Percentiles rank a stretch among this genome's conserved stretches.
Evolutionary conservation across 1,140 invertebrate genomes (phyloP).

Genomic region (Potamilus streckersoni): DNA sequence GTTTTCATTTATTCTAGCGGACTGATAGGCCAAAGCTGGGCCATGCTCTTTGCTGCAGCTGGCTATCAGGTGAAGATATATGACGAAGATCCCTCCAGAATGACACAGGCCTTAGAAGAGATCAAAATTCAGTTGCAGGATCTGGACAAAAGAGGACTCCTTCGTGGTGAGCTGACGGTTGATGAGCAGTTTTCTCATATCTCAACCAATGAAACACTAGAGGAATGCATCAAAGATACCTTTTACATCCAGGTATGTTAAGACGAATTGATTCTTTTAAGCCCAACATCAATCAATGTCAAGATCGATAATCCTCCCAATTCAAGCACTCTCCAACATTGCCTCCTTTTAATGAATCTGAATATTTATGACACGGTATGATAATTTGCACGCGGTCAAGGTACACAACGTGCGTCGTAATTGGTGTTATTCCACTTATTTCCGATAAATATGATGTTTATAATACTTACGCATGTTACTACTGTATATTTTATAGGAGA

Average conservation of each 20-base stretch:
- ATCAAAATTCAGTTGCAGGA: constrained; percentile 80
- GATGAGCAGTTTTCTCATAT: constrained; percentile 83
- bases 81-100: constrained; percentile 83
- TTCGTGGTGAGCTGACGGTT: constrained; percentile 78
- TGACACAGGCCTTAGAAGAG: constrained; percentile 77
- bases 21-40: constrained; percentile 92
- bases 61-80: constrained; percentile 89
- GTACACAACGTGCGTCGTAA: not conserved
- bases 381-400: no score
- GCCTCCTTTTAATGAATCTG: not conserved
- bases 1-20: constrained; percentile 75
- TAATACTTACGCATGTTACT: not conserved
- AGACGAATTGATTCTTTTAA: not conserved
- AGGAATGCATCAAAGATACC: constrained; percentile 74
- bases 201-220: constrained; percentile 57
- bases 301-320: not conserved
- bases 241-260: constrained; percentile 77
- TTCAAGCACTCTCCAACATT: not conserved
- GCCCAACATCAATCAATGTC: not conserved
- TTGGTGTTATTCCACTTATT: not conserved
- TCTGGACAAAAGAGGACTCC: constrained; percentile 76
- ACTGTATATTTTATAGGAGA: constrained; percentile 61
- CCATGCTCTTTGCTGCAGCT: constrained; percentile 94
- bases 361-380: not conserved
- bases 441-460: not conserved